These are phyloP conservation scores for Heterodera filipjevi DNA, from an alignment of 2,888 invertebrate species.

Conservation along the genomic window DNA sequence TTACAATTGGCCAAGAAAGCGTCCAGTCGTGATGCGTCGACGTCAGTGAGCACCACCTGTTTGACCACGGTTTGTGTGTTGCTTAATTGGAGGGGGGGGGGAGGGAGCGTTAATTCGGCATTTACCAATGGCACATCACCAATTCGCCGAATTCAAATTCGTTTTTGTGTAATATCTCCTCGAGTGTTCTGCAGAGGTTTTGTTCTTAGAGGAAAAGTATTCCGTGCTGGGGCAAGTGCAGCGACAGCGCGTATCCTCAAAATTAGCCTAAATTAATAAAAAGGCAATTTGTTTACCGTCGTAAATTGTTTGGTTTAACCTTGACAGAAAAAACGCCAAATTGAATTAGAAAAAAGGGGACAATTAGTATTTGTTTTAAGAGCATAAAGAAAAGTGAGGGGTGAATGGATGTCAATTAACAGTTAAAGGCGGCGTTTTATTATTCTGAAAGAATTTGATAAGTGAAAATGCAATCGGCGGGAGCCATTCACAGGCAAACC, in stretches of 20 bases:
- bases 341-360: background rate
- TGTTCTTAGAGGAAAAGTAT: slow-evolving; percentile 47
- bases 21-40: slow-evolving; percentile 57
- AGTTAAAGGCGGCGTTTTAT: background rate
- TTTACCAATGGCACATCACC: slow-evolving; percentile 41
- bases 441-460: too few species aligned
- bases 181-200: slow-evolving; percentile 44
- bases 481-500: too few species aligned
- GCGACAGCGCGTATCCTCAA: slow-evolving; percentile 62
- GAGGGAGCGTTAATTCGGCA: background rate
- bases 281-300: background rate
- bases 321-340: slow-evolving; percentile 44
- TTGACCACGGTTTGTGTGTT: slow-evolving; percentile 57
- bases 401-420: background rate
- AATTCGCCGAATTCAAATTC: slow-evolving; percentile 53
- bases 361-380: background rate
- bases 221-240: slow-evolving; percentile 61
- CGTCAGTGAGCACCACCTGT: slow-evolving; percentile 47
- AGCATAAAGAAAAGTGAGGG: background rate
- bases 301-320: background rate
- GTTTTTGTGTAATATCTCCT: slow-evolving; percentile 62
- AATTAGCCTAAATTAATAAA: slow-evolving; percentile 55
- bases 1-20: slow-evolving; percentile 64
- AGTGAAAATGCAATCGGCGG: too few species aligned
- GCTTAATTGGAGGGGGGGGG: too few species aligned